Percentiles rank a stretch among this genome's conserved stretches.
phyloP scores from a whole-genome alignment of 2,888 invertebrate species.

The Caenorhabditis sp. region DNA sequence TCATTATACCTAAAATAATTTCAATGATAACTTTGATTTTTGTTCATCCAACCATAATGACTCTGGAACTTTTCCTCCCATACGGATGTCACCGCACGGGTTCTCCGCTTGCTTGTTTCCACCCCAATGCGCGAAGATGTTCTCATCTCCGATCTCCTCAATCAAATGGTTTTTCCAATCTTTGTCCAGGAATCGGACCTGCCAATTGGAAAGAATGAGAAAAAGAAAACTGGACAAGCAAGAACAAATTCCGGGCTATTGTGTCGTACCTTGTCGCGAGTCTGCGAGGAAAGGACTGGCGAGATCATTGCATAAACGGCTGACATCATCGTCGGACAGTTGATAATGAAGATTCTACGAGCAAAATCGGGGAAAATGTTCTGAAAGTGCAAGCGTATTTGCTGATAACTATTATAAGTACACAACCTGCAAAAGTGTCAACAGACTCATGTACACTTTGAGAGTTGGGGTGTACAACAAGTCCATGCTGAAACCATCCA shows the following conservation, averaged over 20 bases:
- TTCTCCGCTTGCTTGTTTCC: conserved; percentile 60
- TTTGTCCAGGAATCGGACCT: conserved; percentile 68
- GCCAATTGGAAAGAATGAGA: not conserved
- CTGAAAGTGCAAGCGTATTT: conserved; percentile 40
- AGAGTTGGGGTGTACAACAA: conserved; percentile 74
- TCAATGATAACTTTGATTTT: too few relatives aligned
- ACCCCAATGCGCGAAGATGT: conserved; percentile 74
- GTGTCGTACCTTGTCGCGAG: conserved; percentile 66
- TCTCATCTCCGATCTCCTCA: conserved; percentile 69
- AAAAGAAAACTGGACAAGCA: conserved; percentile 26
- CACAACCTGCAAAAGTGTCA: conserved; percentile 73
- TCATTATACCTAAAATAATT: conserved; percentile 64
- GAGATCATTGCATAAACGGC: conserved; percentile 71
- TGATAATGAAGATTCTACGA: conserved; percentile 69
- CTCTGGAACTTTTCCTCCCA: conserved; percentile 76
- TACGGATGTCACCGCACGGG: conserved; percentile 72
- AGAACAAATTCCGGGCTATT: not conserved
- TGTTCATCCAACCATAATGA: conserved; percentile 64
- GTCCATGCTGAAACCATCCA: conserved; percentile 79
- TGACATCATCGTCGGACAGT: conserved; percentile 70
- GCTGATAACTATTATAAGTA: not conserved
- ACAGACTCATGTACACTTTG: conserved; percentile 76
- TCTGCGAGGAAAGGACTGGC: conserved; percentile 71
- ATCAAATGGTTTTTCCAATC: conserved; percentile 69
- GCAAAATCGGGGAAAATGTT: conserved; percentile 73